Base-by-base conservation (phyloP, 2,113 vertebrate species). In the Dasyurus viverrinus region DNA sequence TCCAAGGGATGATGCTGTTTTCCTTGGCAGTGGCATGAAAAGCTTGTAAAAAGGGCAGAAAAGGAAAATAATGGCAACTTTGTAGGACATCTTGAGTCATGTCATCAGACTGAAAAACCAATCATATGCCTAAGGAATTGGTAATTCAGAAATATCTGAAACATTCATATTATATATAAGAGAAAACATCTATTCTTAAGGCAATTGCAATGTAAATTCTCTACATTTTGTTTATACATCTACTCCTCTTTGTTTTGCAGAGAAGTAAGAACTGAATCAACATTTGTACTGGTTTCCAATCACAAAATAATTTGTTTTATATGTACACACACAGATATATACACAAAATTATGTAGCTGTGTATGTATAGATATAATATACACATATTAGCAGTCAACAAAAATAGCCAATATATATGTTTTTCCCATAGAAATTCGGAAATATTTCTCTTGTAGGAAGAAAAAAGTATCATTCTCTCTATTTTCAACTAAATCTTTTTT, bases 401-500 rank as follows among this genome's bases (percentile, higher is more conserved):
- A 36, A 91, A 91, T 93, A 90, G 76, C 47, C 27, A 92, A 47
- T 27, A 36, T 50, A 0, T 19, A 6, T 68, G 7, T 48, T 7
- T 96, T 53, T 94, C 90, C 90, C 4, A 76, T 14, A 93, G 36
- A 90, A 93, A 60, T 52, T 97, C 27, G 76, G 27, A 16, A 90
- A 54, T 1, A 52, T 47, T 96, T 96, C 89, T n/a, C 68, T 22
- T 84, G n/a, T 84, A 23, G 68, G 68, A 84, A 42, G 8, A 84
- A 42, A 42, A 42, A 42, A 52, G 0, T 93, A 94, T 90, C 96
- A 2, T 42, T 90, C 89, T 91, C n/a, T 47, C 24, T 36, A 19
- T 90, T 76, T 94, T 94, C 25, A 93, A 76, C 25, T 95, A 68
- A 30, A 90, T 92, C 3, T 5, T 90, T 23, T 60, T 76, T 95